These are phyloP conservation scores for Clarias gariepinus DNA, from an alignment of 2,113 vertebrate species.

Conservation along the genomic window DNA sequence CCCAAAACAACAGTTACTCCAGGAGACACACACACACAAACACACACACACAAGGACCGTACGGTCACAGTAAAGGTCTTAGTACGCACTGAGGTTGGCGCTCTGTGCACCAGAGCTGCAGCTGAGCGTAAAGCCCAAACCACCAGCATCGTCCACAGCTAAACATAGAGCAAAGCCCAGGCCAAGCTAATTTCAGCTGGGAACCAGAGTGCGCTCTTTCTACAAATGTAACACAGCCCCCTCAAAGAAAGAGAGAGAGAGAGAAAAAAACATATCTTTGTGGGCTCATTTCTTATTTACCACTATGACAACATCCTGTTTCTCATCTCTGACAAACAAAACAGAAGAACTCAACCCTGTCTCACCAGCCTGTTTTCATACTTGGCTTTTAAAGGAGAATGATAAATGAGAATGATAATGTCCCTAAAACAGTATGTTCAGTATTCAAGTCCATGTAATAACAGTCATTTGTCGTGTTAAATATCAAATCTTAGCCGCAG, in stretches of 20 bases:
- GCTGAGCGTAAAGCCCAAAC: slow-evolving; percentile 55
- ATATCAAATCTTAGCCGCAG: slow-evolving; percentile 43
- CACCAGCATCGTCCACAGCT: slow-evolving; percentile 57
- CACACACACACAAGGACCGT: slow-evolving; percentile 1
- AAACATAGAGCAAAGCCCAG: slow-evolving; percentile 66
- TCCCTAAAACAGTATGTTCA: slow-evolving; percentile 56
- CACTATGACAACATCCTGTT: slow-evolving; percentile 7
- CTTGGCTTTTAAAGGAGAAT: slow-evolving; percentile 57
- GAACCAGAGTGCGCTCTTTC: slow-evolving; percentile 48
- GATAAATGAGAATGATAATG: slow-evolving; percentile 60
- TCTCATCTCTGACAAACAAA: slow-evolving; percentile 52
- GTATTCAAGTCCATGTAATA: slow-evolving; percentile 52
- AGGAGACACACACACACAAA: background rate
- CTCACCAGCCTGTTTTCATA: slow-evolving; percentile 56
- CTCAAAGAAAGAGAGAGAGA: slow-evolving; percentile 23
- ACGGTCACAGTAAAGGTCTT: slow-evolving; percentile 20
- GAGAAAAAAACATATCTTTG: slow-evolving; percentile 40
- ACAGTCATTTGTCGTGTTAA: slow-evolving; percentile 53
- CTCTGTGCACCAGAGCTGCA: slow-evolving; percentile 13
- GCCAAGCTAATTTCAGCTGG: slow-evolving; percentile 58
- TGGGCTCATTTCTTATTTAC: slow-evolving; percentile 51
- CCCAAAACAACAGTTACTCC: slow-evolving; percentile 2
- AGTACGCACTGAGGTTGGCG: slow-evolving; percentile 23
- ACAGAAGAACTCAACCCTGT: slow-evolving; percentile 45
- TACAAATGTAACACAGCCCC: slow-evolving; percentile 37